Evolutionary conservation across 2,888 invertebrate species (phyloP).

Genomic region (Cryptocheilus praepositus): DNA sequence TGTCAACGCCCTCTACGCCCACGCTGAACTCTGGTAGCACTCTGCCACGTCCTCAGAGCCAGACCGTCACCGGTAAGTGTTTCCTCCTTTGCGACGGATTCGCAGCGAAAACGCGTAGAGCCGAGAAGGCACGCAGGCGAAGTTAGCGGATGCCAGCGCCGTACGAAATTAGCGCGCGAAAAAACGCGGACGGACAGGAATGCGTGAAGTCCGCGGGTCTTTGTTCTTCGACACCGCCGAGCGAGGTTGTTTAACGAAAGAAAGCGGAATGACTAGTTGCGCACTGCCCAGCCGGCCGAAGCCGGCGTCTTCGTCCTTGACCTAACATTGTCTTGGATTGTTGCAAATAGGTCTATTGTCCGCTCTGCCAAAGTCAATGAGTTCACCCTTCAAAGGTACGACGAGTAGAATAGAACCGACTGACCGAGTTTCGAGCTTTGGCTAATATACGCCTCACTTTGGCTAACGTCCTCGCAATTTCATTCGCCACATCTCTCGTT

Average conservation of each 20-base stretch:
- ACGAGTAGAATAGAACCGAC: slow-evolving; percentile 55
- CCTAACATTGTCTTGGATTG: slow-evolving; percentile 54
- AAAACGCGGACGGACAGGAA: too few species aligned
- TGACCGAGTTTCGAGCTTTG: slow-evolving; percentile 64
- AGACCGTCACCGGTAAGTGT: slow-evolving; percentile 72
- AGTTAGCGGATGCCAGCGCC: too few species aligned
- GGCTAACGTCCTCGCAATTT: slow-evolving; percentile 47
- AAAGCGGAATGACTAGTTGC: too few species aligned
- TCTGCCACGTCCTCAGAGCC: slow-evolving; percentile 69
- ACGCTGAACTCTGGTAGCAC: slow-evolving; percentile 65
- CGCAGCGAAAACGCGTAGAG: too few species aligned
- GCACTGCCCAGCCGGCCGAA: neutral
- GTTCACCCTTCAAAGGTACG: slow-evolving; percentile 70
- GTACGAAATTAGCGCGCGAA: too few species aligned
- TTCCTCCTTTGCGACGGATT: neutral
- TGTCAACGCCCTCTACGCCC: slow-evolving; percentile 62
- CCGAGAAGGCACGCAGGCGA: too few species aligned
- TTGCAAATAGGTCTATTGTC: slow-evolving; percentile 70
- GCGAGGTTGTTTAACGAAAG: too few species aligned
- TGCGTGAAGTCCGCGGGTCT: too few species aligned
- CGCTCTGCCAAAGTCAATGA: slow-evolving; percentile 69
- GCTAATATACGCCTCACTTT: slow-evolving; percentile 54
- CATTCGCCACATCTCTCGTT: slow-evolving; percentile 3
- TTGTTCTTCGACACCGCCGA: too few species aligned
- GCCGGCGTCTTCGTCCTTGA: slow-evolving; percentile 43